Base-by-base conservation (phyloP, 1,140 invertebrate genomes). In the Musca domestica region DNA sequence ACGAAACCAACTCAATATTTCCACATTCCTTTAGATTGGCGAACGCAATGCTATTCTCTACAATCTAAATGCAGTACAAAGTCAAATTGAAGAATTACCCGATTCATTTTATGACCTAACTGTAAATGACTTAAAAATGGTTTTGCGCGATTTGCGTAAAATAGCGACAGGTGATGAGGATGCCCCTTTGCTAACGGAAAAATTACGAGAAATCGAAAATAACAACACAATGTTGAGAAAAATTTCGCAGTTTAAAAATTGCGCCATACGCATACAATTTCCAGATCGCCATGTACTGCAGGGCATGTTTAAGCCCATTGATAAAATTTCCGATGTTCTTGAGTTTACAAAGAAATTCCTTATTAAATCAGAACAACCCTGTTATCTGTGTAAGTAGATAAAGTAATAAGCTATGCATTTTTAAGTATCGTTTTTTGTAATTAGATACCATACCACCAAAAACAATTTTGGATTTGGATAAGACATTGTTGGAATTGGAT, bases 51-150 rank as follows among this genome's bases (percentile, higher is more conserved):
- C 90, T 1, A 82, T 92, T 56, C 76, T 88, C 25, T 93, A 90
- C 74, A 87, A 89, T 58, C 84, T 88, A 70, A 87, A 88, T 71
- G 83, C 80, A 2, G 80, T 84, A 6, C 78, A 85, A 77, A 83
- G 85, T 41, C 77, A 87, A 64, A 77, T 83, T 1, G 85, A 89
- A 67, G 90, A 93, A 67, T 76, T 92, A 30, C 88, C 91, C 15
- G 93, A 95, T 81, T 90, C 90, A 71, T 95, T 95, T 76, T 96
- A 91, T 83, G 91, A 94, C 69, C 76, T 94, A 17, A 93, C 91
- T 20, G 84, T 92, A 20, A 86, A 90, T 67, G 93, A 95, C 84
- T 86, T 93, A 0, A 87, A 87, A 73, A 85, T 84, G 76, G 83
- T 95, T 15, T 83, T 92, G 27, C 83, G 86, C 51, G 90, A 94